Conservation (phyloP, 1,140 invertebrate species). For the Melanaphis sacchari region DNA sequence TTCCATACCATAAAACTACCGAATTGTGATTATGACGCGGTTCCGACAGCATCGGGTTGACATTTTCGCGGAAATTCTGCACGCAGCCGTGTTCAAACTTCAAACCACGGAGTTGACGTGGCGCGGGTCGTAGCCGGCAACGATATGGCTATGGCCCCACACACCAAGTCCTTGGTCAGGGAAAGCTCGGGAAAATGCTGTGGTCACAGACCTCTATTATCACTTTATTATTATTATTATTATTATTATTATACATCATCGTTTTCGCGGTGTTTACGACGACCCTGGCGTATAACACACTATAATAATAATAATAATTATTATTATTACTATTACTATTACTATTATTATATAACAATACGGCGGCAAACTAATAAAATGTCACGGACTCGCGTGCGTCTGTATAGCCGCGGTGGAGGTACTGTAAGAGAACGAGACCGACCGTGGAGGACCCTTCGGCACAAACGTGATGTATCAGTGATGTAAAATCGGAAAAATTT, state of each 20-base stretch:
- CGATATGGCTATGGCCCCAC: too few relatives aligned
- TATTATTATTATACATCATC: too few relatives aligned
- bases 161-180: too few relatives aligned
- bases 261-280: not conserved
- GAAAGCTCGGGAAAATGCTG: not conserved
- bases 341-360: constrained; percentile 33
- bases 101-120: not conserved
- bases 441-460: constrained; percentile 44
- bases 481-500: constrained; percentile 7
- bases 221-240: not conserved
- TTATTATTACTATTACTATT: not conserved
- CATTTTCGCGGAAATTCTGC: not conserved
- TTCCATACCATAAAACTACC: not conserved
- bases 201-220: not conserved
- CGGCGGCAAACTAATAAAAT: constrained; percentile 46
- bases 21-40: too few relatives aligned
- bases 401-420: not conserved
- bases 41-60: not conserved
- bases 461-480: constrained; percentile 56
- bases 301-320: too few relatives aligned
- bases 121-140: too few relatives aligned
- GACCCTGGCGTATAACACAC: not conserved
- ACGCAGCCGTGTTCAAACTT: not conserved
- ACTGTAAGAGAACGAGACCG: not conserved
- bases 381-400: constrained; percentile 32